phyloP scores from a whole-genome alignment of 2,888 invertebrate genomes.

The Heliothis peltigera region DNA sequence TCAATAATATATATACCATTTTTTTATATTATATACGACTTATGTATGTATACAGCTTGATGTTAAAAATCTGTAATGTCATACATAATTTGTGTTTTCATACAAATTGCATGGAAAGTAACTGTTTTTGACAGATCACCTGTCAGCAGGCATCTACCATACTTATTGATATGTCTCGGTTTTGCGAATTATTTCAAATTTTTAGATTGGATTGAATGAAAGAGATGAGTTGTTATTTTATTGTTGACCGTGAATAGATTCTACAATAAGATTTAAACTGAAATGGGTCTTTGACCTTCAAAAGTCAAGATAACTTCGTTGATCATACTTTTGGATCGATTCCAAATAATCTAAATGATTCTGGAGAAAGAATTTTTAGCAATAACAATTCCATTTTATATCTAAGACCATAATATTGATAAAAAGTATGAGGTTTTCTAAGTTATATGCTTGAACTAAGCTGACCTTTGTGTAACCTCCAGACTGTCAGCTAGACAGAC shows the following conservation, averaged over 20 bases:
- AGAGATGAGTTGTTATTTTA: not conserved
- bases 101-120: too few relatives aligned
- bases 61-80: too few relatives aligned
- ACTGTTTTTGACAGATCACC: too few relatives aligned
- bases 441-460: not conserved
- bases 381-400: slow-evolving; percentile 4
- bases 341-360: slow-evolving; percentile 18
- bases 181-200: too few relatives aligned
- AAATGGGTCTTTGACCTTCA: slow-evolving; percentile 13
- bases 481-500: not conserved
- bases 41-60: too few relatives aligned
- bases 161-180: too few relatives aligned
- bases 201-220: too few relatives aligned
- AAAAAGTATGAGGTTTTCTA: not conserved
- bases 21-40: too few relatives aligned
- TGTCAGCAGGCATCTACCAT: too few relatives aligned
- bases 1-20: too few relatives aligned
- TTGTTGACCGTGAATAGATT: not conserved
- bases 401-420: not conserved
- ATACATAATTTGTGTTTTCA: too few relatives aligned
- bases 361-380: slow-evolving; percentile 15
- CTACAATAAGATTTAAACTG: slow-evolving; percentile 1
- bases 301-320: not conserved
- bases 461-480: not conserved
- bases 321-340: slow-evolving; percentile 28